These are phyloP conservation scores for Gonioctena quinquepunctata DNA, from an alignment of 1,140 invertebrate genomes.

Conservation along the genomic window DNA sequence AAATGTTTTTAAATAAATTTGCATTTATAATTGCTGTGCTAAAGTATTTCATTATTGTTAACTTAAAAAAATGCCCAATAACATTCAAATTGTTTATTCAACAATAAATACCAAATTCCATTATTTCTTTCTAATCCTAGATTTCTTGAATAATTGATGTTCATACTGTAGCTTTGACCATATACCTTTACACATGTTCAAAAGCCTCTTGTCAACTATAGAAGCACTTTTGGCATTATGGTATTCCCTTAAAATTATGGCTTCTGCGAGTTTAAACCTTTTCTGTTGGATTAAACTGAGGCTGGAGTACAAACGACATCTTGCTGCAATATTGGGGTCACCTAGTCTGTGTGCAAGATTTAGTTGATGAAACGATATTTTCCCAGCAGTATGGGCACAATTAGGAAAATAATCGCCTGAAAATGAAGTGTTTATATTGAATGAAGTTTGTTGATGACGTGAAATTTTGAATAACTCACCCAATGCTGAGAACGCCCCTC, in stretches of 20 bases:
- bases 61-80: neutral
- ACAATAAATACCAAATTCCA: too few species aligned
- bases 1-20: neutral
- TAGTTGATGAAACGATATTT: constrained; percentile 83
- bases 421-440: neutral
- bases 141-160: constrained; percentile 24
- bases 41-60: neutral
- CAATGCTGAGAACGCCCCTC: constrained; percentile 90
- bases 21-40: neutral
- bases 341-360: constrained; percentile 76
- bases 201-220: constrained; percentile 64
- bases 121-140: neutral
- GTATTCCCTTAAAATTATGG: constrained; percentile 70
- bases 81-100: neutral
- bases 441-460: too few species aligned
- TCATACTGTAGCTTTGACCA: constrained; percentile 79
- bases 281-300: constrained; percentile 85
- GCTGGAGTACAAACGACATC: constrained; percentile 85
- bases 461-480: constrained; percentile 56
- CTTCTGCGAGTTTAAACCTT: constrained; percentile 65
- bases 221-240: constrained; percentile 58
- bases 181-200: constrained; percentile 82
- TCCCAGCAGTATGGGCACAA: constrained; percentile 83
- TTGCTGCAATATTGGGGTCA: constrained; percentile 75
- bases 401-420: constrained; percentile 73